These are phyloP conservation scores for Sepiola atlantica DNA, from an alignment of 2,888 invertebrate species.

Conservation along the genomic window DNA sequence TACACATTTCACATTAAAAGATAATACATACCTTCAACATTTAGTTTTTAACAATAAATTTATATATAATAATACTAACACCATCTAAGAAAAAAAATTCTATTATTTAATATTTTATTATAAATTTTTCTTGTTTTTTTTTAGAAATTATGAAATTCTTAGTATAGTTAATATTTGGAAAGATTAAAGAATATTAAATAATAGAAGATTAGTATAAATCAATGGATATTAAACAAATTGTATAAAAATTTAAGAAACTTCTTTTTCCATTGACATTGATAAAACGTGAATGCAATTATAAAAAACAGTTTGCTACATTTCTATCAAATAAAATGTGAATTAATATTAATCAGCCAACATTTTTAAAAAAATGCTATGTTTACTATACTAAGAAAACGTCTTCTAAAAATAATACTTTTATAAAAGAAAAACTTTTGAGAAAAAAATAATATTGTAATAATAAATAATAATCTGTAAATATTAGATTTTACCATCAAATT, in stretches of 20 bases:
- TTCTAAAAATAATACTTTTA: neutral
- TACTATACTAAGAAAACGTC: neutral
- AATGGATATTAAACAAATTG: neutral
- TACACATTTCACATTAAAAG: neutral
- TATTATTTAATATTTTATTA: neutral
- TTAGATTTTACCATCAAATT: too few species aligned
- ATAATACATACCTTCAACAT: neutral
- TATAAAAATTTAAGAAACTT: neutral
- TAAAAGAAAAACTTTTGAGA: too few species aligned
- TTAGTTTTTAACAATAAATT: neutral
- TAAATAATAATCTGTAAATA: too few species aligned
- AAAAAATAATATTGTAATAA: too few species aligned
- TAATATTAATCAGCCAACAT: neutral
- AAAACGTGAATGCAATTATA: neutral
- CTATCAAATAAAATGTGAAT: neutral
- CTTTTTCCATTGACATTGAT: neutral
- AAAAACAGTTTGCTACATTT: neutral
- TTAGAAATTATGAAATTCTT: neutral
- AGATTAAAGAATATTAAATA: neutral
- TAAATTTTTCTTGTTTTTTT: neutral
- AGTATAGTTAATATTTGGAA: neutral
- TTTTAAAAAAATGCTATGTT: neutral
- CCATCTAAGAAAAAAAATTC: neutral
- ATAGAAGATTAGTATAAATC: neutral
- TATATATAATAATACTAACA: neutral